Percentiles rank a stretch among this genome's conserved stretches.
Conservation (phyloP, 2,888 invertebrate genomes). For the Thumatha senex region DNA sequence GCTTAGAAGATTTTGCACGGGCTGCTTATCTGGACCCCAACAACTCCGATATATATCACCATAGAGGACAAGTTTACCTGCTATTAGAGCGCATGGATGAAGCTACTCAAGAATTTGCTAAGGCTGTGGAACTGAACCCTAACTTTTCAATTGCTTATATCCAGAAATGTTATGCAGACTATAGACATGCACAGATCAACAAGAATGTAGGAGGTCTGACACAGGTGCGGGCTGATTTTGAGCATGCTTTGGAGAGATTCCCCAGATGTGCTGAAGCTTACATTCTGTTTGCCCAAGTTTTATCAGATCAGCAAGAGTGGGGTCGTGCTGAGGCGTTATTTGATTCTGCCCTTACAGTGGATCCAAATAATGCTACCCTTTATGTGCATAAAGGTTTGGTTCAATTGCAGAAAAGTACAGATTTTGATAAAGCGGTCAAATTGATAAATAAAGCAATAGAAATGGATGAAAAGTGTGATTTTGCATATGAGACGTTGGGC, state of each 20-base stretch:
- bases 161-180: constrained; percentile 96
- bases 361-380: constrained; percentile 93
- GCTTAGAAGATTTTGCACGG: constrained; percentile 90
- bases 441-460: constrained; percentile 92
- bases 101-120: constrained; percentile 92
- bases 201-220: constrained; percentile 85
- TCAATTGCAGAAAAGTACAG: constrained; percentile 92
- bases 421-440: constrained; percentile 90
- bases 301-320: constrained; percentile 93
- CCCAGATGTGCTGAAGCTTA: constrained; percentile 94
- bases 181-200: constrained; percentile 86
- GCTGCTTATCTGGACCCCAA: constrained; percentile 91
- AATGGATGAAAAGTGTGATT: constrained; percentile 95
- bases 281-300: constrained; percentile 94
- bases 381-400: constrained; percentile 94
- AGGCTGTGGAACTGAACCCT: constrained; percentile 91
- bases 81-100: constrained; percentile 91
- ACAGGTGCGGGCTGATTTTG: constrained; percentile 88
- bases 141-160: constrained; percentile 93
- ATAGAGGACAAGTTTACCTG: constrained; percentile 94
- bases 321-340: constrained; percentile 92
- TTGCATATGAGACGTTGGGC: constrained; percentile 97
- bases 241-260: constrained; percentile 89
- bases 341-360: constrained; percentile 90
- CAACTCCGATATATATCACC: constrained; percentile 96